Base-by-base conservation (phyloP, 2,113 vertebrate genomes). In the Apodemus sylvaticus region DNA sequence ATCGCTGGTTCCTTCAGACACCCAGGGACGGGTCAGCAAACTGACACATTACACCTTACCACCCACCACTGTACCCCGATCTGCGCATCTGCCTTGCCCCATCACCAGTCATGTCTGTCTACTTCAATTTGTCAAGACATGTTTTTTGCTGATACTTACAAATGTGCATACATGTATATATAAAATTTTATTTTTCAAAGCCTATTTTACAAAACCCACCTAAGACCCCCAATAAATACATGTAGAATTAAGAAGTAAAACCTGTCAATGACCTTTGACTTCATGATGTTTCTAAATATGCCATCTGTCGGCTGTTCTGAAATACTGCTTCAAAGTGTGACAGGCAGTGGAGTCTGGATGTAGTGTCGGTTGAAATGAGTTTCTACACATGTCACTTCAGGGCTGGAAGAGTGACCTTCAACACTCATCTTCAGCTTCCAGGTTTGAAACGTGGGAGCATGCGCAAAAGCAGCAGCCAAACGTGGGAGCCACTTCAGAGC, bases 141-240 rank as follows among this genome's bases (percentile, higher is more conserved):
- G 55, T 7, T 92, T 53, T 53, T 96, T 78, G 70, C 90, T 11
- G 60, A 71, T 39, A 78, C 13, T 16, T 53, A 64, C 0, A 39
- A 42, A 12, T 77, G 3, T 77, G 26, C 17, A 51, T 48, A 45
- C 22, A 7, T 26, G 36, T 45, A 48, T 76, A 89, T 88, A 64
- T 86, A 26, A 17, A 64, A 68, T 36, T 68, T 17, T 53, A 48
- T 78, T 92, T 89, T 60, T 39, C 13, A 85, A 95, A 93, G 48
- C 10, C 94, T 26, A 26, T 87, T 94, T 73, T 70, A 93, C 5
- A 79, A 78, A 53, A 36, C 29, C 62, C 8, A 48, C 42, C 19
- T 34, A 96, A 96, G 89, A 83, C 89, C 64, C 48, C 76, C 68
- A 83, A 36, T 45, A 96, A 96, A 70, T 7, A 64, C 13, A 26